Percentiles rank a stretch among this genome's conserved stretches.
phyloP scores from a whole-genome alignment of 92 coral and sea anemone genomes.

The Palythoa caribaeorum region DNA sequence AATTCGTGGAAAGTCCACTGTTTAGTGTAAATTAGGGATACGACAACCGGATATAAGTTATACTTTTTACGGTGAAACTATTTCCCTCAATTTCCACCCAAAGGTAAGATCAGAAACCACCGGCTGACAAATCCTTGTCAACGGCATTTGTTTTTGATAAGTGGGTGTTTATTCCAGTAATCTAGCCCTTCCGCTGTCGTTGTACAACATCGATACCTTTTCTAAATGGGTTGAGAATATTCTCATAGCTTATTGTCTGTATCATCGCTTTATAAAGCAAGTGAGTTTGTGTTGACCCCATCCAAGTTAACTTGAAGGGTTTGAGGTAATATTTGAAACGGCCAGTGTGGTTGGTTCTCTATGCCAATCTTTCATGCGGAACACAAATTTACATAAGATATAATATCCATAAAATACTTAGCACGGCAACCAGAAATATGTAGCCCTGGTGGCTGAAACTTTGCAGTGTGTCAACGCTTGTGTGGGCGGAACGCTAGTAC shows the following conservation, averaged over 20 bases:
- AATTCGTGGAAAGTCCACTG: background rate
- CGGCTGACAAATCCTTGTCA: conserved; percentile 4
- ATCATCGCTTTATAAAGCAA: background rate
- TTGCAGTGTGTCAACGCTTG: background rate
- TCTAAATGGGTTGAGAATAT: background rate
- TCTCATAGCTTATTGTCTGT: background rate
- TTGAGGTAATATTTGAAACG: background rate
- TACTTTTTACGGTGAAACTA: background rate
- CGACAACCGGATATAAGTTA: background rate
- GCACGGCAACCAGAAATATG: background rate
- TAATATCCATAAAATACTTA: background rate
- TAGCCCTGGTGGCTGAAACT: background rate
- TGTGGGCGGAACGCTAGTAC: background rate
- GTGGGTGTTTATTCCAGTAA: conserved; percentile 16
- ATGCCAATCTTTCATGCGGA: background rate
- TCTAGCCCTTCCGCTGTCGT: background rate
- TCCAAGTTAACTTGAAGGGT: background rate
- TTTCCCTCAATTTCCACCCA: background rate
- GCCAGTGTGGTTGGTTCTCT: background rate
- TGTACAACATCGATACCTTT: background rate
- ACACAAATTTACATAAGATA: background rate
- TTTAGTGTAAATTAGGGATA: background rate
- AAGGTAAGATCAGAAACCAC: background rate
- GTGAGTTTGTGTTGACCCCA: background rate
- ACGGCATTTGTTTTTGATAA: conserved; percentile 19